phyloP scores from a whole-genome alignment of 2,888 invertebrate genomes.

The Drosophila rellima region DNA sequence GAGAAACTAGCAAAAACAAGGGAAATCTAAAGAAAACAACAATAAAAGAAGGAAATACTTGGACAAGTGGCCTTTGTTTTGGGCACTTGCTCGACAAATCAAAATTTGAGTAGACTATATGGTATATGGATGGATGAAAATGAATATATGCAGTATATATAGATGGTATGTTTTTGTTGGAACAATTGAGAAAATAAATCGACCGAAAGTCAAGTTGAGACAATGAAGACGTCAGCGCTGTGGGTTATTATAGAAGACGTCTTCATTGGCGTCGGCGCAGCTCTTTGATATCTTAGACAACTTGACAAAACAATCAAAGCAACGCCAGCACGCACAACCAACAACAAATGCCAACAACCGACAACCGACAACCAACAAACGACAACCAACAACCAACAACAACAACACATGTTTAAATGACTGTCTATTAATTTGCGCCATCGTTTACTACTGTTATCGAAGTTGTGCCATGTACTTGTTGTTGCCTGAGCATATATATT shows the following conservation, averaged over 20 bases:
- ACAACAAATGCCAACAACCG: conserved; percentile 42
- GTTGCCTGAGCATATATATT: conserved; percentile 42
- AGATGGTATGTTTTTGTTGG: conserved; percentile 59
- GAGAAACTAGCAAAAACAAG: conserved; percentile 51
- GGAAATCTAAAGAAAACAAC: conserved; percentile 22
- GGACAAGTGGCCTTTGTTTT: conserved; percentile 58
- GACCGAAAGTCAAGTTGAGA: conserved; percentile 76
- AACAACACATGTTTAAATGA: conserved; percentile 68
- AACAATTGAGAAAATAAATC: conserved; percentile 78
- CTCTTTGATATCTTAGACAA: conserved; percentile 80
- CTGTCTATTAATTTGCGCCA: conserved; percentile 75
- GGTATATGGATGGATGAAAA: conserved; percentile 11
- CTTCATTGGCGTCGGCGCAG: conserved; percentile 48
- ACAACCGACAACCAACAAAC: conserved; percentile 37
- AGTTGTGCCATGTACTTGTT: conserved; percentile 33
- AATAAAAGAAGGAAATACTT: conserved; percentile 38
- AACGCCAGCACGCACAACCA: conserved; percentile 57
- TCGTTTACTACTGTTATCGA: conserved; percentile 57
- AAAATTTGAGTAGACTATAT: conserved; percentile 41
- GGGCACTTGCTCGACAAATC: conserved; percentile 59
- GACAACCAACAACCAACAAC: conserved; percentile 31
- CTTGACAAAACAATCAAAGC: conserved; percentile 82
- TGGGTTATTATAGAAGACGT: conserved; percentile 73
- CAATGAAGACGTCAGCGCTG: conserved; percentile 81
- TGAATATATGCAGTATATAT: conserved; percentile 2